Evolutionary conservation across 2,888 invertebrate genomes (phyloP).

Genomic region (Rhodophaea formosa): DNA sequence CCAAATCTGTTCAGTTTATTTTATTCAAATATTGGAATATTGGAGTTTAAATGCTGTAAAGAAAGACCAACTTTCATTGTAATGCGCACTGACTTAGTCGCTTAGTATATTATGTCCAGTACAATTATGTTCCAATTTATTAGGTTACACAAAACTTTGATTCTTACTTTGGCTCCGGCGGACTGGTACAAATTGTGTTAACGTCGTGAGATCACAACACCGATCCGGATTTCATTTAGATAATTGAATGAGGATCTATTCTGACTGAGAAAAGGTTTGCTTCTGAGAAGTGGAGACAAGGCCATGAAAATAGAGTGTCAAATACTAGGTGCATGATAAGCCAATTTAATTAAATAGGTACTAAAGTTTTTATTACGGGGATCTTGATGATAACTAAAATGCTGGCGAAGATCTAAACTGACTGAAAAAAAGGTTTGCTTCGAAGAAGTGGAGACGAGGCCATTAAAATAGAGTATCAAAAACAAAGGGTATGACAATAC

Average conservation of each 20-base stretch:
- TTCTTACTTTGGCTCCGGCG: constrained; percentile 49
- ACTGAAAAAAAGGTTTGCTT: constrained; percentile 65
- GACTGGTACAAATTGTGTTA: constrained; percentile 70
- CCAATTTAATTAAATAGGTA: too few species aligned
- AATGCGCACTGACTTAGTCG: too few species aligned
- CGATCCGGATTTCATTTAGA: constrained; percentile 77
- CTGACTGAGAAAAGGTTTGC: constrained; percentile 67
- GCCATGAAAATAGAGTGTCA: constrained; percentile 36
- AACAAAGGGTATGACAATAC: too few species aligned
- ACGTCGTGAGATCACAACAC: constrained; percentile 65
- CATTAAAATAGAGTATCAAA: constrained; percentile 28
- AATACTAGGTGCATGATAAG: too few species aligned
- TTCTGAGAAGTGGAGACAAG: constrained; percentile 38
- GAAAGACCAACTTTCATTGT: too few species aligned
- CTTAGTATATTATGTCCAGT: too few species aligned
- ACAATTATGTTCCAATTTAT: constrained; percentile 40
- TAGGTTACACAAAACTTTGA: constrained; percentile 49
- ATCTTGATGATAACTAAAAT: too few species aligned
- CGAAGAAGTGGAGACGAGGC: constrained; percentile 43
- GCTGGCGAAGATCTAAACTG: constrained; percentile 74
- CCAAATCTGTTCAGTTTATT: too few species aligned
- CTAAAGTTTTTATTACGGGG: too few species aligned
- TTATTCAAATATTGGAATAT: too few species aligned
- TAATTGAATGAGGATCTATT: constrained; percentile 79
- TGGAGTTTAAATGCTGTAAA: too few species aligned